Conservation (phyloP, 2,797 vertebrate species). For the Chloroceryle amazona region DNA sequence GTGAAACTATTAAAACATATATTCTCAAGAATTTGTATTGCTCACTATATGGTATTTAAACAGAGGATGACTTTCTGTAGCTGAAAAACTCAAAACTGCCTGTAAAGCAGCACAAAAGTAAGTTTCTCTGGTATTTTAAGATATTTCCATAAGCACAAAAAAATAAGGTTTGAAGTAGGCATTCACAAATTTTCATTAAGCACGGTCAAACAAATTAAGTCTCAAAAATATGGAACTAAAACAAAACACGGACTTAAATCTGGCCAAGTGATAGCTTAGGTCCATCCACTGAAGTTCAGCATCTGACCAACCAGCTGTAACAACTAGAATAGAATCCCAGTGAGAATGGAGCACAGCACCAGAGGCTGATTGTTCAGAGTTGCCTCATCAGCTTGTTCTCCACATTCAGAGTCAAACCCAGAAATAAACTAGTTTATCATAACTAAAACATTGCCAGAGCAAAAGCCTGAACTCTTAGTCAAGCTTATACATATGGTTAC, state of each 20-base stretch:
- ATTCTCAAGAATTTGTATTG: not conserved
- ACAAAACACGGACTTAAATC: not conserved
- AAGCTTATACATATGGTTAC: rapidly evolving
- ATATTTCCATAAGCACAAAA: not conserved
- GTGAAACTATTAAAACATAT: not conserved
- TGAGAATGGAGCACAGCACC: not conserved
- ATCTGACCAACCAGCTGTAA: not conserved
- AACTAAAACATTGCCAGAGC: not conserved
- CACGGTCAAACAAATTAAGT: not conserved
- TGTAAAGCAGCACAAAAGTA: not conserved
- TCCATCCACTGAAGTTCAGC: not conserved
- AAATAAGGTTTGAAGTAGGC: not conserved
- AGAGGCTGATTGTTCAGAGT: not conserved
- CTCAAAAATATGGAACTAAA: not conserved
- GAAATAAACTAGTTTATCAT: not conserved
- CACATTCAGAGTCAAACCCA: not conserved
- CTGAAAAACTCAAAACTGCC: not conserved
- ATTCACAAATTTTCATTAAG: not conserved
- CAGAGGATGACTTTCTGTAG: not conserved
- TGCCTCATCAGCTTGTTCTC: not conserved
- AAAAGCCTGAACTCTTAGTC: not conserved
- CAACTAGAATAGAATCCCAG: not conserved
- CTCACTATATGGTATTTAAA: not conserved
- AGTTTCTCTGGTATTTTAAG: not conserved
- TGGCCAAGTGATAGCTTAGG: not conserved